Percentiles rank a stretch among this genome's conserved stretches.
phyloP scores from a whole-genome alignment of 2,888 invertebrate genomes.

The Entomobrya multifasciata region DNA sequence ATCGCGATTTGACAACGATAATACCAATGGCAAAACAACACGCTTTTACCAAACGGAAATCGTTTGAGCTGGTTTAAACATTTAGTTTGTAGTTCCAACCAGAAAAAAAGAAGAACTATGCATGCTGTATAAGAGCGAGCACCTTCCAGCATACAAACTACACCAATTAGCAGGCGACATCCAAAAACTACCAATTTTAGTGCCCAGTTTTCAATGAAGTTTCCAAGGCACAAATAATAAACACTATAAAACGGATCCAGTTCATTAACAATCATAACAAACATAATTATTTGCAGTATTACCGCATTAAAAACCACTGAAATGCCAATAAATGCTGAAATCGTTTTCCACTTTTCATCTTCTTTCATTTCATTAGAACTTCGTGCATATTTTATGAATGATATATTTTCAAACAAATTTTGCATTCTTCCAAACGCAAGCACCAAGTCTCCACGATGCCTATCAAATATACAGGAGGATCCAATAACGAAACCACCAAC shows the following conservation, averaged over 20 bases:
- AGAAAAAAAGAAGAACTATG: neutral
- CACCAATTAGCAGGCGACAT: neutral
- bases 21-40: neutral
- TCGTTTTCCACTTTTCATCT: neutral
- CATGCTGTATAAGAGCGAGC: neutral
- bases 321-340: neutral
- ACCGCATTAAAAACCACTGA: neutral
- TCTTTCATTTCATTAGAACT: neutral
- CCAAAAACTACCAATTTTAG: too few species aligned
- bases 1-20: neutral
- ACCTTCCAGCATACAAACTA: neutral
- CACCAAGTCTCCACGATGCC: neutral
- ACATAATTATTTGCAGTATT: neutral
- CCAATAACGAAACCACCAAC: neutral
- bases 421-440: neutral
- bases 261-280: neutral
- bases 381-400: too few species aligned
- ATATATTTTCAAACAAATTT: too few species aligned
- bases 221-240: neutral
- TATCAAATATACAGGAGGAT: neutral
- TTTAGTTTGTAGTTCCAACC: conserved; percentile 20
- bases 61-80: neutral
- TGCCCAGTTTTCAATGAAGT: too few species aligned
- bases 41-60: neutral
- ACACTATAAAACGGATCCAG: neutral